Percentiles rank a stretch among this genome's conserved stretches.
These are phyloP conservation scores for Scatophagus argus DNA, from an alignment of 2,113 vertebrate species.

Conservation along the genomic window DNA sequence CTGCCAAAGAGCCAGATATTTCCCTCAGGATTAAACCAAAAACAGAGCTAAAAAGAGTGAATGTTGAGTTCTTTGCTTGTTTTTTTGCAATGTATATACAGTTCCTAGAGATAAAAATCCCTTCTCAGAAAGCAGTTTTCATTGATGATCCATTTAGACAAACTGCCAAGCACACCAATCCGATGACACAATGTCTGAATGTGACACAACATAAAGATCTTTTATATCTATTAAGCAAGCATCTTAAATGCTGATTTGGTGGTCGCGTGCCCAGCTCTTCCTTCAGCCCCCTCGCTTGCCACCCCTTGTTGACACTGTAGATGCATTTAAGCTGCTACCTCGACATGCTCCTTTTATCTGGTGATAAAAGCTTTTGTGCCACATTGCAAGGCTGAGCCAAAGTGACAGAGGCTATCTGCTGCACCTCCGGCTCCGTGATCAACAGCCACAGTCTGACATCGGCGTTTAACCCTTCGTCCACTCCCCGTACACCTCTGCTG, in stretches of 20 bases:
- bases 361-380: slow-evolving; percentile 61
- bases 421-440: slow-evolving; percentile 51
- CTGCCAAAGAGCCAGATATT: not conserved
- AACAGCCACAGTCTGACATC: slow-evolving; percentile 41
- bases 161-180: not conserved
- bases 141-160: not conserved
- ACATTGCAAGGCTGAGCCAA: slow-evolving; percentile 35
- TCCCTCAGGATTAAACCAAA: not conserved
- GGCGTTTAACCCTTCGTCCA: slow-evolving; percentile 47
- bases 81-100: not conserved
- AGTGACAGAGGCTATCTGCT: slow-evolving; percentile 51
- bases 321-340: slow-evolving; percentile 46
- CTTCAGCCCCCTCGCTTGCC: not conserved
- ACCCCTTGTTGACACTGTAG: slow-evolving; percentile 25
- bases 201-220: not conserved
- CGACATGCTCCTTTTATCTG: slow-evolving; percentile 53
- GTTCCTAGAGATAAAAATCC: not conserved
- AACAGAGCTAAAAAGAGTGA: not conserved
- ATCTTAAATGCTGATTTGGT: slow-evolving; percentile 9
- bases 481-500: slow-evolving; percentile 18
- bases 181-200: not conserved
- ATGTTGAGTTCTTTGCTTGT: not conserved
- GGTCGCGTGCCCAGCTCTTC: slow-evolving; percentile 4
- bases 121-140: not conserved
- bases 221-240: not conserved